Conservation (phyloP, 2,888 invertebrate genomes). For the Nomada lathburiana region DNA sequence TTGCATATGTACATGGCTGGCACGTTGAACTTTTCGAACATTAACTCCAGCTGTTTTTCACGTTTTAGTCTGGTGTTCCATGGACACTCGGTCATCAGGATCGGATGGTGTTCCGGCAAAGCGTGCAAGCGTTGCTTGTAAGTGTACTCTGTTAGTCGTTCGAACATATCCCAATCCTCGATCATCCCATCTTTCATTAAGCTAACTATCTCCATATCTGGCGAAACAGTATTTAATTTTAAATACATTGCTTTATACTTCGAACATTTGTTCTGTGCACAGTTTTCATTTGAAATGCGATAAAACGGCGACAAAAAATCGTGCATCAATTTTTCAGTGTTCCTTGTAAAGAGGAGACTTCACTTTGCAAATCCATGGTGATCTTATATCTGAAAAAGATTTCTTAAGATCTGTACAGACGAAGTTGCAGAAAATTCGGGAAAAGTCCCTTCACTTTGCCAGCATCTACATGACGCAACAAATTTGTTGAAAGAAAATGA, state of each 20-base stretch:
- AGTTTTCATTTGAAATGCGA: too few species aligned
- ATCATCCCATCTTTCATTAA: slow-evolving; percentile 90
- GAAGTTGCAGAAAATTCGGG: too few species aligned
- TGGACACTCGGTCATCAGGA: slow-evolving; percentile 90
- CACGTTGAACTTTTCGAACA: slow-evolving; percentile 91
- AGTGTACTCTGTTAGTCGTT: slow-evolving; percentile 88
- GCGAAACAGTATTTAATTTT: slow-evolving; percentile 13
- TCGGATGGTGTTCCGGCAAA: slow-evolving; percentile 88
- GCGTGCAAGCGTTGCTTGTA: slow-evolving; percentile 88
- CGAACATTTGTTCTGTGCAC: too few species aligned
- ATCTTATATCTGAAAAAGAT: background rate
- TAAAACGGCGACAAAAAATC: too few species aligned
- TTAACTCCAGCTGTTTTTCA: slow-evolving; percentile 89
- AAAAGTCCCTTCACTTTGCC: too few species aligned
- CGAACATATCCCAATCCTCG: slow-evolving; percentile 91
- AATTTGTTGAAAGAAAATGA: too few species aligned
- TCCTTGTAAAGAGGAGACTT: too few species aligned
- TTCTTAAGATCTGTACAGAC: background rate
- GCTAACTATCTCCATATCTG: slow-evolving; percentile 88
- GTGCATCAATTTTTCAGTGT: too few species aligned
- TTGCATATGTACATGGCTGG: slow-evolving; percentile 92
- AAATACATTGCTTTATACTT: background rate
- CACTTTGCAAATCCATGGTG: too few species aligned
- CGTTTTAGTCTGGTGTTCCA: slow-evolving; percentile 89
- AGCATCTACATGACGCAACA: too few species aligned